phyloP scores from a whole-genome alignment of 1,140 invertebrate species.

The Glossosoma conforme region DNA sequence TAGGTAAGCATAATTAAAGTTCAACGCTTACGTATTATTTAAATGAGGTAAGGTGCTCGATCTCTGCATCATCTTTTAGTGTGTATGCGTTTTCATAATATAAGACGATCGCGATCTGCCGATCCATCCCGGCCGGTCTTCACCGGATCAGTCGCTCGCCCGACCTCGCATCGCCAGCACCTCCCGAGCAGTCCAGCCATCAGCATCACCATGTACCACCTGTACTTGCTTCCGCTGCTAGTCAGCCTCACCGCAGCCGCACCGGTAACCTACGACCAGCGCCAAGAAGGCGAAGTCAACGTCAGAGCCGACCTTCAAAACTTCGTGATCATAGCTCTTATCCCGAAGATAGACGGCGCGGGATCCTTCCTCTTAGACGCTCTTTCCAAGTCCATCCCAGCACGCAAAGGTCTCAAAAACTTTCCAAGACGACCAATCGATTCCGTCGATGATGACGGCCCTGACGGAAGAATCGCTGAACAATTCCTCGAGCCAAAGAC shows the following conservation, averaged over 20 bases:
- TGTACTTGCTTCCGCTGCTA: constrained; percentile 20
- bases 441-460: constrained; percentile 34
- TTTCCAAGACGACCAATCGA: constrained; percentile 12
- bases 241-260: constrained; percentile 45
- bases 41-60: too few relatives aligned
- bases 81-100: too few relatives aligned
- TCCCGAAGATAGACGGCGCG: constrained; percentile 47
- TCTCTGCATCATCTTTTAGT: too few relatives aligned
- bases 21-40: too few relatives aligned
- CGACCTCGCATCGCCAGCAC: constrained; percentile 8
- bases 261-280: constrained; percentile 56
- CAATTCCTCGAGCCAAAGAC: constrained; percentile 53
- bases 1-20: too few relatives aligned
- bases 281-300: constrained; percentile 60
- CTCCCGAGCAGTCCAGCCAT: background rate
- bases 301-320: constrained; percentile 60
- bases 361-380: constrained; percentile 42
- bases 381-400: constrained; percentile 36
- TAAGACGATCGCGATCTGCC: too few relatives aligned
- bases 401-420: constrained; percentile 20
- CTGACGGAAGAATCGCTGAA: constrained; percentile 37
- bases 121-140: too few relatives aligned
- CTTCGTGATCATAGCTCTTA: constrained; percentile 53
- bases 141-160: constrained; percentile 18
- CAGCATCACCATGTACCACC: constrained; percentile 4